phyloP scores from a whole-genome alignment of 2,888 invertebrate genomes.

The Drosophila paranaensis region DNA sequence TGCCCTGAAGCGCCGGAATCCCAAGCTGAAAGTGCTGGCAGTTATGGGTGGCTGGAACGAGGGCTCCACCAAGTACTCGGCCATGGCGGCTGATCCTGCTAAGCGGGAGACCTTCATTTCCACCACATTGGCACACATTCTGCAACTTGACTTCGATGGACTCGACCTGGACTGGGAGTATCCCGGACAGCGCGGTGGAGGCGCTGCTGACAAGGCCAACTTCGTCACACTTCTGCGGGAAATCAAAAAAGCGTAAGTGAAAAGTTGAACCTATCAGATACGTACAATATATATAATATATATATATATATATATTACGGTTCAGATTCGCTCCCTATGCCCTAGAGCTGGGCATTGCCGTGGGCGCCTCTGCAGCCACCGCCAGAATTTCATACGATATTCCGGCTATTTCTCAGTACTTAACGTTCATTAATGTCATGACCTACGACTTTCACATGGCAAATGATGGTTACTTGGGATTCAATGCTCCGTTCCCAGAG shows the following conservation, averaged over 20 bases:
- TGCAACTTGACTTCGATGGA: constrained; percentile 93
- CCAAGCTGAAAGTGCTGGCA: constrained; percentile 88
- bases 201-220: constrained; percentile 89
- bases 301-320: no score
- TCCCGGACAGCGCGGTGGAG: constrained; percentile 87
- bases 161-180: constrained; percentile 97
- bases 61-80: constrained; percentile 94
- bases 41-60: constrained; percentile 98
- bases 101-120: constrained; percentile 90
- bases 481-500: constrained; percentile 86
- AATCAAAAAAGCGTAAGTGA: constrained; percentile 67
- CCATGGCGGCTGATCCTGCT: constrained; percentile 90
- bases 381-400: constrained; percentile 73
- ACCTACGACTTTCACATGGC: constrained; percentile 74
- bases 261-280: not conserved
- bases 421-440: constrained; percentile 78
- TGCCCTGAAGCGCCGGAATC: constrained; percentile 65
- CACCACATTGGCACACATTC: constrained; percentile 90
- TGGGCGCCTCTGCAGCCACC: constrained; percentile 62
- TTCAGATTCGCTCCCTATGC: constrained; percentile 53
- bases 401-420: constrained; percentile 61
- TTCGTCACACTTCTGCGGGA: constrained; percentile 85
- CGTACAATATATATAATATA: not conserved
- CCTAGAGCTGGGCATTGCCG: constrained; percentile 90
- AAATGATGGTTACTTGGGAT: constrained; percentile 59